Evolutionary conservation across 2,113 vertebrate genomes (phyloP).

Genomic region (Trichomycterus rosablanca): DNA sequence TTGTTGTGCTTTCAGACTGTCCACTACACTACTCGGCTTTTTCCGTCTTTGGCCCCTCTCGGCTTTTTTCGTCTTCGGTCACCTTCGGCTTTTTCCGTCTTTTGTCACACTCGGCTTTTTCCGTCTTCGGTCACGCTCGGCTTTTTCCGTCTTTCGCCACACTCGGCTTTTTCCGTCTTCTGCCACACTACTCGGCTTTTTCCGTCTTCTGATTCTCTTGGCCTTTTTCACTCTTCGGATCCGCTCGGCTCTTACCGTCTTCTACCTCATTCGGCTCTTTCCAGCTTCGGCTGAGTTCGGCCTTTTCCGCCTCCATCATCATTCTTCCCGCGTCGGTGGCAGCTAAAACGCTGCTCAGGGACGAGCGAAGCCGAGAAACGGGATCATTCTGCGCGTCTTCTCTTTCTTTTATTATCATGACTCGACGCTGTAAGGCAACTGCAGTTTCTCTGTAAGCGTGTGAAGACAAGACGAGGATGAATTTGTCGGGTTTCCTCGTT

Average conservation of each 20-base stretch:
- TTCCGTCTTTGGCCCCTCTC: no score
- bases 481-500: conserved; percentile 77
- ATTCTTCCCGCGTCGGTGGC: conserved; percentile 65
- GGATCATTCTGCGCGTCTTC: not conserved
- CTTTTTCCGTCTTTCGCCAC: not conserved
- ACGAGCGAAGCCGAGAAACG: conserved; percentile 56
- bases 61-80: no score
- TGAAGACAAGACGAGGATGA: conserved; percentile 83
- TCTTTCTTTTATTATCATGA: conserved; percentile 4
- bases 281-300: not conserved
- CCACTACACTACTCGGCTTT: no score
- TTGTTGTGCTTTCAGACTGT: no score
- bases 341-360: conserved; percentile 63
- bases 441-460: conserved; percentile 55
- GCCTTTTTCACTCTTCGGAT: no score
- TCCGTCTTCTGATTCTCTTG: not conserved
- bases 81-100: no score
- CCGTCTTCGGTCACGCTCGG: not conserved
- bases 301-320: conserved; percentile 48
- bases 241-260: not conserved
- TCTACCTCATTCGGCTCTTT: conserved; percentile 33
- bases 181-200: not conserved
- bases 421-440: conserved; percentile 30
- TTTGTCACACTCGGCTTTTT: no score
- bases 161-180: no score